Evolutionary conservation across 2,888 invertebrate genomes (phyloP), one percentile per base, ranked within the genome.

Genomic region (Drepanosiphum platanoidis): DNA sequence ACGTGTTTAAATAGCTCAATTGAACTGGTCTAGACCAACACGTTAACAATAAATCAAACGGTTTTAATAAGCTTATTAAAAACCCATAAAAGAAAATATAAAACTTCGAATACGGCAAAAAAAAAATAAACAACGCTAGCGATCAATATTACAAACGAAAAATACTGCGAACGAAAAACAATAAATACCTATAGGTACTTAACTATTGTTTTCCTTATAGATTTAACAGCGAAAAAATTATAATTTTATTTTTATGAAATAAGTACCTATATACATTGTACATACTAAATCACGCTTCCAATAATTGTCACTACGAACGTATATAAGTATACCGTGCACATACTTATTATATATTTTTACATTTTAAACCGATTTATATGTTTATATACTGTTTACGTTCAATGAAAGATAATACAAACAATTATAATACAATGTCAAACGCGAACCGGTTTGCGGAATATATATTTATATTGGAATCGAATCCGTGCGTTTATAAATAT

Each of bases 391-490:
- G 27, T 30, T 64, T 27, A 27, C 27, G 30, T 64, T 13, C 61
- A 27, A 27, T 2, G 13, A 27, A 64, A 27, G 5, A n/a, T 30
- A 22, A 7, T 39, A 39, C 9, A 39, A 30, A 30, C 30, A 30
- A n/a, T n/a, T n/a, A n/a, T n/a, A n/a, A 72, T n/a, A 52, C 42
- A 46, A 42, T 70, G 27, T 22, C 52, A 58, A 70, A 58, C 30
- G 36, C 18, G 36, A 70, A 80, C 70, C 52, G 70, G 80, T 80
- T 70, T 27, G 11, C 22, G 8, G 30, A 30, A 52, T 34, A 52
- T n/a, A 61, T 4, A 61, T n/a, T 58, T 46, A 64, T 32, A 32
- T 77, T 46, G 15, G 1, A 5, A 9, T 52, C 18, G 80, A 27
- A 4, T 58, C 18, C 61, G n/a, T 8, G n/a, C n/a, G 46, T 46